Percentiles rank a stretch among this genome's conserved stretches.
These are phyloP conservation scores for Stylophora pistillata DNA, from an alignment of 64 coral and sea anemone genomes.

Conservation along the genomic window DNA sequence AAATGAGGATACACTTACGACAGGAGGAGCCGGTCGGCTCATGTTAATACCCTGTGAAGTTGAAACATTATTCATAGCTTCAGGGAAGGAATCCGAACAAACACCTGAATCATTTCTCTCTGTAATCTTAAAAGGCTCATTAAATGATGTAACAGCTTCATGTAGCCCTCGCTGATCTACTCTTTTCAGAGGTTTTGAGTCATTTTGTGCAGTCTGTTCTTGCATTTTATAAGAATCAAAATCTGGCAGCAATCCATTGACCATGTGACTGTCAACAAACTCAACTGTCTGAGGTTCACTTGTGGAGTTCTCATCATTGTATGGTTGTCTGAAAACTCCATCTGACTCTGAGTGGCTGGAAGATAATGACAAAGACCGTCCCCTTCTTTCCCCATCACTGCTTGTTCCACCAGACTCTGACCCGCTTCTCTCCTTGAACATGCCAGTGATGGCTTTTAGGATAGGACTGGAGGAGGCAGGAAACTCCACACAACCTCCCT, in stretches of 20 bases:
- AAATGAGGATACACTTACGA: slow-evolving; percentile 65
- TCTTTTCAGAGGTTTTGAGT: slow-evolving; percentile 7
- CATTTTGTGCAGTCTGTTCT: neutral
- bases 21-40: slow-evolving; percentile 41
- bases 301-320: neutral
- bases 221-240: neutral
- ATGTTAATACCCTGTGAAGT: slow-evolving; percentile 2
- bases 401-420: slow-evolving; percentile 35
- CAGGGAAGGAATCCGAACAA: slow-evolving; percentile 58
- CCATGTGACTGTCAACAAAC: neutral
- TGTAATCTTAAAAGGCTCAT: neutral
- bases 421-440: slow-evolving; percentile 59
- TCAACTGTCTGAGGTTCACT: neutral
- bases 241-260: neutral
- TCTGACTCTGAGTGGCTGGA: slow-evolving; percentile 66
- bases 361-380: slow-evolving; percentile 23
- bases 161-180: neutral
- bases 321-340: neutral
- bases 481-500: slow-evolving; percentile 68
- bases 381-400: slow-evolving; percentile 42
- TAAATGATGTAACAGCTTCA: neutral
- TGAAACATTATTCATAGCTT: slow-evolving; percentile 1
- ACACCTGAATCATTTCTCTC: slow-evolving; percentile 74
- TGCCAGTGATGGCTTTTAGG: slow-evolving; percentile 72
- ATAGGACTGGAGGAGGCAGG: slow-evolving; percentile 66